Base-by-base conservation (phyloP, 2,113 vertebrate genomes). In the Ceuthmochares aereus region DNA sequence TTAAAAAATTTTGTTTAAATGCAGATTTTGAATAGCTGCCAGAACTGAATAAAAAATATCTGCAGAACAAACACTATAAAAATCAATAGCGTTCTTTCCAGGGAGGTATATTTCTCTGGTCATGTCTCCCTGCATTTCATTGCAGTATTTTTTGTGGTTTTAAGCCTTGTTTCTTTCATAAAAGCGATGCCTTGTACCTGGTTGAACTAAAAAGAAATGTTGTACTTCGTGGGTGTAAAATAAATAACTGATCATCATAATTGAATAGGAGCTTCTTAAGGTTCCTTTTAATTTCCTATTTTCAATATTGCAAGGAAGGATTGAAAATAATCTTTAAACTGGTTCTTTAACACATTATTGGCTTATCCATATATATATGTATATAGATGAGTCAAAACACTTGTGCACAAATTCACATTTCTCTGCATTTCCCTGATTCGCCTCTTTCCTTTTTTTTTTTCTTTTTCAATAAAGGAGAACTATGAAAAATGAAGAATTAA, bases 1-100 rank as follows among this genome's bases (percentile, higher is more conserved):
- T 96, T 22, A 66, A 91, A 93, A 90, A 93, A 75, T 66, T 92
- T 43, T 91, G 63, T 81, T 97, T 95, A 92, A 92, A 94, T 94
- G 82, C 52, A 92, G 87, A 97, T 92, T 95, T 89, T 94, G 84
- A 97, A 96, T 63, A 37, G 4, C 37, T 95, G 80, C 93, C 93
- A 85, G 72, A 63, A 32, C 63, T 85, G 60, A 87, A 81, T 93
- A 94, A 96, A 95, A 93, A 89, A 83, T 95, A 45, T 64, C 79
- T 89, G 17, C 79, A 93, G 84, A 95, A 73, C 63, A 97, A 97
- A 93, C 77, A 91, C 37, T 86, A 51, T 82, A 83, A 93, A 96
- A 90, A 97, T 96, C 93, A 94, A 91, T 80, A 89, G 3, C 4
- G 17, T 21, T 89, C 63, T 94, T 86, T 94, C 55, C 36, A 86